Percentiles rank a stretch among this genome's conserved stretches.
phyloP scores from a whole-genome alignment of 1,140 invertebrate genomes.

The Stegodyphus mimosarum region DNA sequence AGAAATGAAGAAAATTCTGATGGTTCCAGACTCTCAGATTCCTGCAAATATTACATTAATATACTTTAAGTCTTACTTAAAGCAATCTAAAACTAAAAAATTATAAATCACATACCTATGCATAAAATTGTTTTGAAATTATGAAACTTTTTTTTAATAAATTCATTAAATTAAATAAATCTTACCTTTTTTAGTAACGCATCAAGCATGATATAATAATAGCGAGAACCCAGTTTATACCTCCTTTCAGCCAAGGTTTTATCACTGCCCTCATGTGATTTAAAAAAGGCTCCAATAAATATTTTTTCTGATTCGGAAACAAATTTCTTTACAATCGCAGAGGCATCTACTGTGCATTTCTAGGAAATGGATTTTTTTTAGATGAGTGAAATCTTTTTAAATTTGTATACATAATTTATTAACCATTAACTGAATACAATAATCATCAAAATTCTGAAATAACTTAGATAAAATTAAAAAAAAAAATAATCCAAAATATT shows the following conservation, averaged over 20 bases:
- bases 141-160: not conserved
- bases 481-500: not conserved
- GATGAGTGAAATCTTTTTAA: not conserved
- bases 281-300: slow-evolving; percentile 12
- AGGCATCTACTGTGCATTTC: slow-evolving; percentile 32
- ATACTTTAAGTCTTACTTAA: no score
- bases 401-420: not conserved
- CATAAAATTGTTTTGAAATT: not conserved
- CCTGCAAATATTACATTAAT: slow-evolving; percentile 1
- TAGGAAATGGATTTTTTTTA: not conserved
- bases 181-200: slow-evolving; percentile 35
- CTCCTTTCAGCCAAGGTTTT: slow-evolving; percentile 31
- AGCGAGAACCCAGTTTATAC: slow-evolving; percentile 24
- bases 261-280: slow-evolving; percentile 29
- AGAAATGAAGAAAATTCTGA: slow-evolving; percentile 35
- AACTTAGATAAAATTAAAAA: not conserved
- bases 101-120: not conserved
- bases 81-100: not conserved
- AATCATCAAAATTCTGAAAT: not conserved
- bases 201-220: slow-evolving; percentile 46
- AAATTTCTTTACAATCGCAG: slow-evolving; percentile 29
- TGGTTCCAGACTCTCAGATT: slow-evolving; percentile 24
- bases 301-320: slow-evolving; percentile 12
- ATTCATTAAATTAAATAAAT: not conserved
- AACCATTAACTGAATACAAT: no score